Conservation (phyloP, 1,140 invertebrate species). For the Anadara kagoshimensis region DNA sequence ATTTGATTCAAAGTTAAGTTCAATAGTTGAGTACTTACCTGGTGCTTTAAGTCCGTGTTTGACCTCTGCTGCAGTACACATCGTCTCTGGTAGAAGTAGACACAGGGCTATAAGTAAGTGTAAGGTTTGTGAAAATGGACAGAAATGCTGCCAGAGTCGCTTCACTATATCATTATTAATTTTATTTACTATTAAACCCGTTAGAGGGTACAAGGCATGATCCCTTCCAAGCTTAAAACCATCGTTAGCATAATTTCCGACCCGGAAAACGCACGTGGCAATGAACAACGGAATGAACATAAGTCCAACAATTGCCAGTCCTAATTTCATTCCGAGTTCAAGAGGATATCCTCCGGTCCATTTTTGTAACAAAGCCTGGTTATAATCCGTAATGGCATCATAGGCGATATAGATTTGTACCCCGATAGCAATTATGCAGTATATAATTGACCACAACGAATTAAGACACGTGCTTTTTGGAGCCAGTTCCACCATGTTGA, state of each 20-base stretch:
- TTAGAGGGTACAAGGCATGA: conserved; percentile 53
- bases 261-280: conserved; percentile 49
- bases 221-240: conserved; percentile 64
- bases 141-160: conserved; percentile 59
- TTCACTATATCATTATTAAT: conserved; percentile 31
- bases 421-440: conserved; percentile 82
- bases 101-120: conserved; percentile 61
- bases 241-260: conserved; percentile 66
- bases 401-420: conserved; percentile 73
- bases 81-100: conserved; percentile 59
- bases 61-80: conserved; percentile 58
- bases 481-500: too few relatives aligned
- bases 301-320: conserved; percentile 52
- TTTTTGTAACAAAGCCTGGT: conserved; percentile 33
- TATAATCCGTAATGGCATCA: conserved; percentile 72
- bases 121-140: conserved; percentile 57
- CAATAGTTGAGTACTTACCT: conserved; percentile 43
- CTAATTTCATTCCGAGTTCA: conserved; percentile 50
- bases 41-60: conserved; percentile 53
- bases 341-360: conserved; percentile 44
- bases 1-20: too few relatives aligned
- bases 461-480: conserved; percentile 74
- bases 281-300: conserved; percentile 60
- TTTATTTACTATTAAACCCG: conserved; percentile 35
- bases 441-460: conserved; percentile 90